Evolutionary conservation across 2,113 vertebrate species (phyloP), one percentile per base, ranked within the genome.

Genomic region (Prochilodus magdalenae): DNA sequence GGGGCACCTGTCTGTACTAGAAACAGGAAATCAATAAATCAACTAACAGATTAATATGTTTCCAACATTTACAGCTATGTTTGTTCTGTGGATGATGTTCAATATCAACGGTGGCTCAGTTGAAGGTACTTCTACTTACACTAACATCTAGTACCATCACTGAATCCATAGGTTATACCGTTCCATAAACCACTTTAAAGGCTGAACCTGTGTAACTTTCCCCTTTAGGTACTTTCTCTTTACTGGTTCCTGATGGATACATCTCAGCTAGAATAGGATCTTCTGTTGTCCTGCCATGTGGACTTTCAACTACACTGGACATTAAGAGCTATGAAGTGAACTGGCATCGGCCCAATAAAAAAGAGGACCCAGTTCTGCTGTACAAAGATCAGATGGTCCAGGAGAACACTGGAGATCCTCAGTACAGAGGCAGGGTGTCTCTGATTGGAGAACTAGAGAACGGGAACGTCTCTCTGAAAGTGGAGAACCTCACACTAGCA

Each of bases 401-500:
- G 74, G 74, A 76, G 55, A 40, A n/a, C 14, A 4, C 10, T 70
- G 36, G 66, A 70, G 33, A 70, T 44, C 20, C 33, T 70, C 66
- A 70, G 12, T 70, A 70, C 66, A 40, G 11, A 40, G n/a, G n/a
- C 33, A 40, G 66, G 18, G 36, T 44, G 66, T 70, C 36, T 70
- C 66, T 70, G 36, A 18, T 44, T 44, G 66, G 66, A 13, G 33
- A 70, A 24, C 36, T 70, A 22, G 20, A 40, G 36, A 70, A 70
- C n/a, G 66, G 66, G 33, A 44, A 44, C 66, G 22, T 70, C 22
- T 44, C 66, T 70, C 33, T 70, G 18, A n/a, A 70, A 24, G 33
- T 70, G 66, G 66, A 70, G 66, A 70, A 70, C 20, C 33, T 70
- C 66, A 70, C 36, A 14, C 8, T 70, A 40, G 33, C 66, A 70